Conservation (phyloP, 2,888 invertebrate genomes). For the Matsumyia berberina region DNA sequence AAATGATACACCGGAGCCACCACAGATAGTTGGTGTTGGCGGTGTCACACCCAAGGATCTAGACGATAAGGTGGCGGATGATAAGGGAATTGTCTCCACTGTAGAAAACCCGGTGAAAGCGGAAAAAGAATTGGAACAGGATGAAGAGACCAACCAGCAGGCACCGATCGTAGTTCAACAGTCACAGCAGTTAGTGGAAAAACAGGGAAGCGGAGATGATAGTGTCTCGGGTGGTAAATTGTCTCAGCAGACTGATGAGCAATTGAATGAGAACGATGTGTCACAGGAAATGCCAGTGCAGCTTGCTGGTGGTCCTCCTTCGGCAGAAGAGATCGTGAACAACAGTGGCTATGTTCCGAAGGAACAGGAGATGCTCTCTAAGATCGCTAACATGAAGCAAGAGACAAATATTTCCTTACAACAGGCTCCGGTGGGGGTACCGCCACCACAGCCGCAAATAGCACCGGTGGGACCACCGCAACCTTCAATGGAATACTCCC, state of each 20-base stretch:
- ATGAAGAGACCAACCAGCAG: conserved; percentile 83
- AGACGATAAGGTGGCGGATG: conserved; percentile 79
- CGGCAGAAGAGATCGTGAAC: conserved; percentile 80
- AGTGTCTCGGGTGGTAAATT: conserved; percentile 47
- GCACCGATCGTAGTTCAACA: conserved; percentile 79
- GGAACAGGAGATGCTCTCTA: conserved; percentile 84
- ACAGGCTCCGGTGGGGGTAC: conserved; percentile 57
- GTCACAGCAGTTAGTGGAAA: conserved; percentile 54
- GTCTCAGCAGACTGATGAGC: conserved; percentile 79
- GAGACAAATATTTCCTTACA: conserved; percentile 79
- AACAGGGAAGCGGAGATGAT: conserved; percentile 48
- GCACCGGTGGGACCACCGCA: conserved; percentile 71
- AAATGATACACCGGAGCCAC: conserved; percentile 83
- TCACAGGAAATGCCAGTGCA: conserved; percentile 57
- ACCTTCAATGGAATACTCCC: conserved; percentile 84
- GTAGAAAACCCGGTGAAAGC: conserved; percentile 77
- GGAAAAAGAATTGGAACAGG: conserved; percentile 77
- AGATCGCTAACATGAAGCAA: conserved; percentile 84
- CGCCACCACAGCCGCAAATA: conserved; percentile 81
- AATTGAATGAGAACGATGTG: conserved; percentile 79
- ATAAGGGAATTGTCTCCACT: conserved; percentile 41
- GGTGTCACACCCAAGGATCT: conserved; percentile 81
- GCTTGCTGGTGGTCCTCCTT: conserved; percentile 43
- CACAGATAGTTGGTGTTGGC: conserved; percentile 81
- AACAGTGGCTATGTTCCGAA: conserved; percentile 78